A percentile compares a stretch with the other conserved stretches of the same genome.
Evolutionary conservation across 2,888 invertebrate species (phyloP).

Genomic region (Drosophila diplacantha): DNA sequence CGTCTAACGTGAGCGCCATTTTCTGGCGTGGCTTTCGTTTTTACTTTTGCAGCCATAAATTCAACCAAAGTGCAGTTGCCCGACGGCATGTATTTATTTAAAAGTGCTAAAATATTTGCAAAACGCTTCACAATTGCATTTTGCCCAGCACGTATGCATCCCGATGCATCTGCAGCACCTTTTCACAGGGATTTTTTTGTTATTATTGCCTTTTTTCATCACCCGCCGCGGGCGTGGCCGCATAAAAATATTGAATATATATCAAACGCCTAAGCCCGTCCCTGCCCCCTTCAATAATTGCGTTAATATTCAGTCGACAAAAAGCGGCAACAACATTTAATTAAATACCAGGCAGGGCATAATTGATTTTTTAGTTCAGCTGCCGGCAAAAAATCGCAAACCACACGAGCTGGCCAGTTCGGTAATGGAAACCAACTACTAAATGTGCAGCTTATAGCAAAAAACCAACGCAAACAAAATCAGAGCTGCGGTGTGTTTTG

Average conservation of each 20-base stretch:
- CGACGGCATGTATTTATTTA: conserved; percentile 53
- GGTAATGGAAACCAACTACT: conserved; percentile 46
- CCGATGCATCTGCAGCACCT: conserved; percentile 7
- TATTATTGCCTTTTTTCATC: not conserved
- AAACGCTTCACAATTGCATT: conserved; percentile 60
- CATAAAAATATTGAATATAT: conserved; percentile 23
- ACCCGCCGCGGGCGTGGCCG: conserved; percentile 9
- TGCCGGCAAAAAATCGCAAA: conserved; percentile 16
- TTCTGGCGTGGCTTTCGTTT: conserved; percentile 44
- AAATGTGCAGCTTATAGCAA: conserved; percentile 20
- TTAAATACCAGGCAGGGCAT: conserved; percentile 39
- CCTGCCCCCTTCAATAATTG: conserved; percentile 24
- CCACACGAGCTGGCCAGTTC: conserved; percentile 31
- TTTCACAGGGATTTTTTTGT: conserved; percentile 7
- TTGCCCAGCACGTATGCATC: conserved; percentile 17
- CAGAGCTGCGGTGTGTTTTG: conserved; percentile 34
- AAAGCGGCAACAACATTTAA: conserved; percentile 38
- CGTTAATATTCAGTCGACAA: conserved; percentile 27
- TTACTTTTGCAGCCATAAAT: conserved; percentile 65
- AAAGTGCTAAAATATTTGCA: conserved; percentile 63
- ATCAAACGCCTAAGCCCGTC: conserved; percentile 24
- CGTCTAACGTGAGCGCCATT: conserved; percentile 23
- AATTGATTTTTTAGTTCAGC: conserved; percentile 39
- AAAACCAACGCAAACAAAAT: conserved; percentile 31
- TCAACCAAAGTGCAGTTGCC: conserved; percentile 48